These are phyloP conservation scores for Drosophila anomalata DNA, from an alignment of 2,888 invertebrate species.

Conservation along the genomic window DNA sequence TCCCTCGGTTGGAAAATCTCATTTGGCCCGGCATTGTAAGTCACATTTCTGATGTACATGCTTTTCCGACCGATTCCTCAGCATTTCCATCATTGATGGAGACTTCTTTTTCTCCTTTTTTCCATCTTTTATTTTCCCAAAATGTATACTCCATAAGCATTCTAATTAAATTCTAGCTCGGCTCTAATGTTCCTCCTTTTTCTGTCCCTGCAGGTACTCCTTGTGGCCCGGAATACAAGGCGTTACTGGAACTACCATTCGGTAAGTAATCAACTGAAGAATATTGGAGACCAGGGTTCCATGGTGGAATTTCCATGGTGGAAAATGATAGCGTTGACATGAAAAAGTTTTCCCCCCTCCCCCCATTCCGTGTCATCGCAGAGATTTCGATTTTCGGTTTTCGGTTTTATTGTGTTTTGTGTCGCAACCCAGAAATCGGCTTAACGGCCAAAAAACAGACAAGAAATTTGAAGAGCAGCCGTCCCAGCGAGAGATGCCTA, in stretches of 20 bases:
- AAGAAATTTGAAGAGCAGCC: conserved; percentile 55
- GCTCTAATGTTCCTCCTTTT: conserved; percentile 14
- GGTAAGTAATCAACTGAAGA: conserved; percentile 6
- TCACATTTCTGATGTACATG: conserved; percentile 36
- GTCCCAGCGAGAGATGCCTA: conserved; percentile 71
- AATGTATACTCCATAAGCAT: conserved; percentile 38
- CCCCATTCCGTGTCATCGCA: conserved; percentile 37
- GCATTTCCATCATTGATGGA: conserved; percentile 28
- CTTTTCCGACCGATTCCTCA: conserved; percentile 9
- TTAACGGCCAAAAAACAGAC: conserved; percentile 26
- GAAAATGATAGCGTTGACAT: conserved; percentile 68
- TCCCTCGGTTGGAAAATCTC: conserved; percentile 23
- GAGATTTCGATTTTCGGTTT: conserved; percentile 40
- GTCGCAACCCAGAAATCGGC: conserved; percentile 54
- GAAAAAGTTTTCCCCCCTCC: conserved; percentile 34
- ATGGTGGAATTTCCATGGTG: conserved; percentile 60
- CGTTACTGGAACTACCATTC: conserved; percentile 14
- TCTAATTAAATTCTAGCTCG: conserved; percentile 60
- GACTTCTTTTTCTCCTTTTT: background rate
- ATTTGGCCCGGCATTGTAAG: conserved; percentile 41
- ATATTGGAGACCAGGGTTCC: too few species aligned
- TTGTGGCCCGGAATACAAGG: background rate
- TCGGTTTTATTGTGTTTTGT: conserved; percentile 70
- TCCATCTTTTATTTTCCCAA: background rate
- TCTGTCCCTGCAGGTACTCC: background rate